These are phyloP conservation scores for Atethmia centrago DNA, from an alignment of 2,888 invertebrate genomes.

Conservation along the genomic window DNA sequence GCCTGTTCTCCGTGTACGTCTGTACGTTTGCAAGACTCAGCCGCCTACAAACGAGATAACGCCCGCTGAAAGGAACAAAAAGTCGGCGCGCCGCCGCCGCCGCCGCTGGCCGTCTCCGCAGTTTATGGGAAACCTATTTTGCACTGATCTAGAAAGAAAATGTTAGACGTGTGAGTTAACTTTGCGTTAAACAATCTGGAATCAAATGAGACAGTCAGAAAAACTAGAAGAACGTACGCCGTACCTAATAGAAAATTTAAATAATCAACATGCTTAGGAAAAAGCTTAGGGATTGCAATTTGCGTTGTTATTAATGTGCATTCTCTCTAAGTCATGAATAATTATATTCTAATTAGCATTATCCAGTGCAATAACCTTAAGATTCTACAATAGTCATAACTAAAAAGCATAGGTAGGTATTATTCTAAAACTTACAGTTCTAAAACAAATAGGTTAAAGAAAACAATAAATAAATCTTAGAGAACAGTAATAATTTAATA, in stretches of 20 bases:
- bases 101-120: background rate
- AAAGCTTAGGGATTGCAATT: background rate
- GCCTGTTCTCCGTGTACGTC: background rate
- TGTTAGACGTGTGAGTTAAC: background rate
- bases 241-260: too few relatives aligned
- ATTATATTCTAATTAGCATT: background rate
- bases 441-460: too few relatives aligned
- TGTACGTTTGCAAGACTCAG: conserved; percentile 1
- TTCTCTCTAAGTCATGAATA: background rate
- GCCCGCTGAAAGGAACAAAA: conserved; percentile 31
- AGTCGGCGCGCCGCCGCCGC: background rate
- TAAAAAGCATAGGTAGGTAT: too few relatives aligned
- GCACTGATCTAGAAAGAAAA: conserved; percentile 29
- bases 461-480: background rate
- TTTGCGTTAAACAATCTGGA: background rate
- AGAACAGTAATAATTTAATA: background rate
- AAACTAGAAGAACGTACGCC: too few relatives aligned
- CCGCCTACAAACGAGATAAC: conserved; percentile 45
- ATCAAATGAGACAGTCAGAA: background rate
- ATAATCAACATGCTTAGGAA: too few relatives aligned
- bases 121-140: conserved; percentile 19
- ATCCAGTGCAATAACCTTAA: background rate
- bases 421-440: background rate
- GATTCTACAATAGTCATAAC: background rate
- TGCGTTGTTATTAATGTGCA: background rate